Evolutionary conservation across 2,888 invertebrate species (phyloP), one percentile per base, ranked within the genome.

Genomic region (Drosophila cognata): DNA sequence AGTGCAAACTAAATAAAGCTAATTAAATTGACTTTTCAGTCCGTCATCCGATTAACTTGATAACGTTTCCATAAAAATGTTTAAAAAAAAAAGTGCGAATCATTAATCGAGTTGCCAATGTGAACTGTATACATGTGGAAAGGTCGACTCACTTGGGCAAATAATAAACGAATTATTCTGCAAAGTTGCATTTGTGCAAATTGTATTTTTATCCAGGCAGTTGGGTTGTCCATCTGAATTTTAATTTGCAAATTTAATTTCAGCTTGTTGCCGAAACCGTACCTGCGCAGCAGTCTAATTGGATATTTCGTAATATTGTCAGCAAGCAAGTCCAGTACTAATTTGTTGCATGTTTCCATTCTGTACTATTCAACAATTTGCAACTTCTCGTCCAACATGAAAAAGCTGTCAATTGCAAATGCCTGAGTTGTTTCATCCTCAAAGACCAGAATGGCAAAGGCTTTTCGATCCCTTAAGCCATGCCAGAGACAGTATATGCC

Each of bases 371-470:
- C 43, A 1, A 13, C 46, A 46, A 7, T 25, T 4, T 25, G 13
- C 1, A 11, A 48, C 51, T 55, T 59, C 7, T 35, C 55, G 55
- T 50, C 29, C 11, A 62, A 55, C 67, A 73, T 16, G 25, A 25
- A 63, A 53, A 57, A 21, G 74, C 76, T 75, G 61, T 77, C 57
- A 68, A 68, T 63, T 29, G 61, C 33, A 36, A 64, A 28, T 48
- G 38, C 36, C 35, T 53, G 2, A n/a, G 51, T 10, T 46, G 10
- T 52, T 31, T 28, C 5, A 25, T 31, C 55, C 25, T 11, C 46
- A 46, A 61, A 50, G 51, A 43, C 35, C 41, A 33, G 46, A 35
- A 51, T 50, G 61, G 58, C 43, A 78, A 61, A 58, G 63, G 50
- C 21, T 38, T 59, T 48, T 16, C 28, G n/a, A 38, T 61, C 60